phyloP scores from a whole-genome alignment of 2,797 vertebrate genomes.

The Eidolon dupreanum region DNA sequence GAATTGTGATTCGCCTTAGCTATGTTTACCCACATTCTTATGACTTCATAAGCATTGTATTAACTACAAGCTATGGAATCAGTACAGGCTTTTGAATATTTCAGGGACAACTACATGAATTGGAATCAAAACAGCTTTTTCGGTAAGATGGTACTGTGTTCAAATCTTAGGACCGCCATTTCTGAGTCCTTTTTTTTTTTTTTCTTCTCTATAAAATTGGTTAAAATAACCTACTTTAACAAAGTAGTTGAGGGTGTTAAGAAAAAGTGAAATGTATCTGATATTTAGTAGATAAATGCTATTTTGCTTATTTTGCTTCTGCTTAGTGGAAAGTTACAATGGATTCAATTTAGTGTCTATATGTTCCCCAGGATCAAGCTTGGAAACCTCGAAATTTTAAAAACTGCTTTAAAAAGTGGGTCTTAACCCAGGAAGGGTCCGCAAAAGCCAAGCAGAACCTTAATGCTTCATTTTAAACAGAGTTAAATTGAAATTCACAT shows the following conservation, averaged over 20 bases:
- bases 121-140: neutral
- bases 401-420: neutral
- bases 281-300: neutral
- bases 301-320: slow-evolving; percentile 13
- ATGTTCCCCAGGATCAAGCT: neutral
- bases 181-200: neutral
- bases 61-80: neutral
- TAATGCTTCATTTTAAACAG: neutral
- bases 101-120: neutral
- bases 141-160: neutral
- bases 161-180: neutral
- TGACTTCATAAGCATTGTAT: neutral
- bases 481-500: slow-evolving; percentile 28
- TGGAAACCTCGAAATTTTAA: neutral
- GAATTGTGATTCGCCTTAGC: neutral
- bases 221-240: slow-evolving; percentile 38
- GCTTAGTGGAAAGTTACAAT: neutral
- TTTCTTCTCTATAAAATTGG: neutral
- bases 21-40: neutral
- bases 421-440: neutral
- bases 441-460: neutral
- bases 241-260: neutral
- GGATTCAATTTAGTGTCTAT: neutral
- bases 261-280: neutral
- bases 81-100: neutral